A percentile compares a stretch with the other conserved stretches of the same genome.
phyloP scores from a whole-genome alignment of 2,888 invertebrate species.

The Cryptocephalus primarius region DNA sequence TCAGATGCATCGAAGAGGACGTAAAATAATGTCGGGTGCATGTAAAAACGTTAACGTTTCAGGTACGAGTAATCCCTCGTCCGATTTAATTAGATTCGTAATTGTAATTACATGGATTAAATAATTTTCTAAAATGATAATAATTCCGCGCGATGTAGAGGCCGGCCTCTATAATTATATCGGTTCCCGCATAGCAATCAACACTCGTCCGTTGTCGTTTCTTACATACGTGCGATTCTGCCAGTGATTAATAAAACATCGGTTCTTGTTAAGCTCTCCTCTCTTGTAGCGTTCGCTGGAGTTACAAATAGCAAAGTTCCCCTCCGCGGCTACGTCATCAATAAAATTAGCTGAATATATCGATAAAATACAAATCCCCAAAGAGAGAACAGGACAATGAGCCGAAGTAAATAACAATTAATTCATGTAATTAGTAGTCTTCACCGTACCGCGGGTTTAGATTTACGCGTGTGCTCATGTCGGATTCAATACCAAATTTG shows the following conservation, averaged over 20 bases:
- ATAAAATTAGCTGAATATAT: constrained; percentile 18
- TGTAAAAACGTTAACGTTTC: no score
- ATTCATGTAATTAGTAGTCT: constrained; percentile 38
- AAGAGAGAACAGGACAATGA: constrained; percentile 19
- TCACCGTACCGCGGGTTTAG: constrained; percentile 27
- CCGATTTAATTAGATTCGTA: no score
- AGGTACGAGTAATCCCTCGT: no score
- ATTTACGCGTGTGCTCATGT: constrained; percentile 34
- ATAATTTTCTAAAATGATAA: no score
- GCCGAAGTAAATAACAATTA: constrained; percentile 33
- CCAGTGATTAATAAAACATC: constrained; percentile 14
- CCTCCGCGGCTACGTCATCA: constrained; percentile 11
- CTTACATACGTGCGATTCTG: no score
- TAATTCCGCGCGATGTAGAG: no score
- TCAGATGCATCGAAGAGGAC: no score
- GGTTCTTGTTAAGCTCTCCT: constrained; percentile 9
- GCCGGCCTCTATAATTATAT: no score
- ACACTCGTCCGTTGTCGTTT: no score
- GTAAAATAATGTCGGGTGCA: no score
- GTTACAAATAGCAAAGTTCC: constrained; percentile 2
- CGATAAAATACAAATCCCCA: constrained; percentile 17
- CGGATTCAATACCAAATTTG: constrained; percentile 38
- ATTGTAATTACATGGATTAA: no score
- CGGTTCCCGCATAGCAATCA: no score
- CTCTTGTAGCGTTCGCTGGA: constrained; percentile 1